phyloP scores from a whole-genome alignment of 2,797 vertebrate genomes.

The Erpetoichthys calabaricus region DNA sequence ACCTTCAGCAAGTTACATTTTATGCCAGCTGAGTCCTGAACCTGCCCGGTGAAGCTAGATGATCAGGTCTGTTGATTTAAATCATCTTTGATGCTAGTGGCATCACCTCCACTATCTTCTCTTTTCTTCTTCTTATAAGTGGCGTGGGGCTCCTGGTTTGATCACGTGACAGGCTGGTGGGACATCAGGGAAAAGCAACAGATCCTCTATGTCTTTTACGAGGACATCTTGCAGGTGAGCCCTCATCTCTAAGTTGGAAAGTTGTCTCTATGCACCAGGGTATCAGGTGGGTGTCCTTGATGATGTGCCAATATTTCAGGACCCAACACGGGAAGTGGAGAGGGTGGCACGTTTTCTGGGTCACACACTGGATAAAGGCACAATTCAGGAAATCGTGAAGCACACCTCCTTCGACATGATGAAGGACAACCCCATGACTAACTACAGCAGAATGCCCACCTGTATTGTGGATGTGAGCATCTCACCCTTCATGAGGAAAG shows the following conservation, averaged over 20 bases:
- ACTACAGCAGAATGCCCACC: slow-evolving; percentile 53
- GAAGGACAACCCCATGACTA: slow-evolving; percentile 73
- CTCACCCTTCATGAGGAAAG: slow-evolving; percentile 83
- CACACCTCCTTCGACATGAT: slow-evolving; percentile 72
- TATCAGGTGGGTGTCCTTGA: slow-evolving; percentile 2
- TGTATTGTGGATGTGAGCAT: slow-evolving; percentile 50
- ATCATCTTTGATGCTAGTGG: too few species aligned
- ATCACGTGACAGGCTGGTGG: slow-evolving; percentile 73
- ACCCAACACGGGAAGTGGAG: slow-evolving; percentile 60
- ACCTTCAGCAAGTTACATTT: too few species aligned
- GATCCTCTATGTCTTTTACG: slow-evolving; percentile 67
- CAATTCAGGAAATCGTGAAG: slow-evolving; percentile 48
- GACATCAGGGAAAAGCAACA: slow-evolving; percentile 40
- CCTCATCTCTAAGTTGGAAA: too few species aligned
- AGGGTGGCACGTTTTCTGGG: slow-evolving; percentile 64
- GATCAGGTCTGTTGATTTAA: too few species aligned
- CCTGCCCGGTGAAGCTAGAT: too few species aligned
- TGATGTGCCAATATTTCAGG: slow-evolving; percentile 33
- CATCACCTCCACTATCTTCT: too few species aligned
- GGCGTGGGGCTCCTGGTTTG: slow-evolving; percentile 69
- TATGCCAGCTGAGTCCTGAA: too few species aligned
- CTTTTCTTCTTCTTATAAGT: too few species aligned
- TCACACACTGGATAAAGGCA: slow-evolving; percentile 42
- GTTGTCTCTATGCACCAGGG: too few species aligned
- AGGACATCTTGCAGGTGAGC: slow-evolving; percentile 66